A percentile compares a stretch with the other conserved stretches of the same genome.
These are phyloP conservation scores for Haemorhous mexicanus DNA, from an alignment of 2,113 vertebrate genomes.

Conservation along the genomic window DNA sequence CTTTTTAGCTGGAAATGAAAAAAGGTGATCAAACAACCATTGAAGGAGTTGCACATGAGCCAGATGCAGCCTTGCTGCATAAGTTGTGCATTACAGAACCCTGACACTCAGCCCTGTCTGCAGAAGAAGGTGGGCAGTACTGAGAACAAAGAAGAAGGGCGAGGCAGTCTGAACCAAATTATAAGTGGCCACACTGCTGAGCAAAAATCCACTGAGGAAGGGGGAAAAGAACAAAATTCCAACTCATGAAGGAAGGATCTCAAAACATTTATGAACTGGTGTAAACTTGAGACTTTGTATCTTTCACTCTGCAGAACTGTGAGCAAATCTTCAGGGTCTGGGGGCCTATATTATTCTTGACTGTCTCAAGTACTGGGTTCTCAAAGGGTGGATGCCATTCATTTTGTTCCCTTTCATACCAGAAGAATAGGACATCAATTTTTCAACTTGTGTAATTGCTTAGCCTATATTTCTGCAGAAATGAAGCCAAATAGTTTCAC, in stretches of 20 bases:
- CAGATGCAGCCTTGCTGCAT: background rate
- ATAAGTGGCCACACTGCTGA: background rate
- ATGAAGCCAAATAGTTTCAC: background rate
- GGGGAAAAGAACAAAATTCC: background rate
- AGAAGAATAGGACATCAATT: background rate
- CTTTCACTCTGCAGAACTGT: background rate
- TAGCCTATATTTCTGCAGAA: background rate
- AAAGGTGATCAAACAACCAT: background rate
- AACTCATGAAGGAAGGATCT: background rate
- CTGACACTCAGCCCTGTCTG: background rate
- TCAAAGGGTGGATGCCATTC: background rate
- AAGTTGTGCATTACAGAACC: accelerated
- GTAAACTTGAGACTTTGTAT: background rate
- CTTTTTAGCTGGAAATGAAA: background rate
- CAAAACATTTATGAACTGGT: background rate
- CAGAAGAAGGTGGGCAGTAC: background rate
- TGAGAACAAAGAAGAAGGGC: background rate
- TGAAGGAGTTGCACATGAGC: accelerated
- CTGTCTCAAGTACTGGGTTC: background rate
- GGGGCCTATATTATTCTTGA: background rate
- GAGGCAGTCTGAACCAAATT: background rate
- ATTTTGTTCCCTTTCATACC: background rate
- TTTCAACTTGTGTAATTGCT: background rate
- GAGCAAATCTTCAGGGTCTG: background rate
- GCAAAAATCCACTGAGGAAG: background rate